Evolutionary conservation across 2,888 invertebrate genomes (phyloP), one percentile per base, ranked within the genome.

Genomic region (Liposcelis brunnea): DNA sequence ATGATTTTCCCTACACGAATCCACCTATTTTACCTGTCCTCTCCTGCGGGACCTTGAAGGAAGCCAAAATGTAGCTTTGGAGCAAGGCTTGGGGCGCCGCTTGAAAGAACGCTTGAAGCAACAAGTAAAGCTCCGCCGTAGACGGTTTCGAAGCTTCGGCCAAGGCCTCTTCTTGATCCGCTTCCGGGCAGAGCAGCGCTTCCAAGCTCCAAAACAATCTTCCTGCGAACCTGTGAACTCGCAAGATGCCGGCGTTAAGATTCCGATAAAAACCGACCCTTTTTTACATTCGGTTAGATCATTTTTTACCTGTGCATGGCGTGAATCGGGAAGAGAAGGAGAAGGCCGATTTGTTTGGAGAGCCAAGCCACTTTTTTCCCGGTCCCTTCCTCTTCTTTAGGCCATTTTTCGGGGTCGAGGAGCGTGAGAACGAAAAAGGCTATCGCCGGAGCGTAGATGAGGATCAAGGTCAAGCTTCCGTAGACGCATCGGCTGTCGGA

Each of bases 151-250:
- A 68, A 4, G 76, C 73, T 47, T 67, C 63, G 7, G 63, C 55
- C 38, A 82, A 57, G 10, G 80, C 76, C 49, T 75, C 71, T 54
- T 67, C 64, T 11, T 71, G 70, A 49, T 74, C 70, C 33, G 68
- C 66, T 34, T 75, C 70, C 50, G 78, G 73, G 10, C 65, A 59
- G 31, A 71, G 72, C 6, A 77, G 67, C 10, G 77, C 77, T 59
- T 84, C 83, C 37, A 80, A 66, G 54, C 79, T 75, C 75, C 84
- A 78, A 58, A 84, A 84, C 56, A 83, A 73, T 51, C 75, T 72
- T 55, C 74, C 73, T 42, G 76, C 72, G 55, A 75, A 80, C 60
- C 84, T 82, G 56, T 7, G 35, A 7, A 35, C 6, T 35, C n/a
- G n/a, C n/a, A n/a, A n/a, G n/a, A n/a, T n/a, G n/a, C n/a, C n/a